Base-by-base conservation (phyloP, 2,888 invertebrate species). In the Acleris holmiana region DNA sequence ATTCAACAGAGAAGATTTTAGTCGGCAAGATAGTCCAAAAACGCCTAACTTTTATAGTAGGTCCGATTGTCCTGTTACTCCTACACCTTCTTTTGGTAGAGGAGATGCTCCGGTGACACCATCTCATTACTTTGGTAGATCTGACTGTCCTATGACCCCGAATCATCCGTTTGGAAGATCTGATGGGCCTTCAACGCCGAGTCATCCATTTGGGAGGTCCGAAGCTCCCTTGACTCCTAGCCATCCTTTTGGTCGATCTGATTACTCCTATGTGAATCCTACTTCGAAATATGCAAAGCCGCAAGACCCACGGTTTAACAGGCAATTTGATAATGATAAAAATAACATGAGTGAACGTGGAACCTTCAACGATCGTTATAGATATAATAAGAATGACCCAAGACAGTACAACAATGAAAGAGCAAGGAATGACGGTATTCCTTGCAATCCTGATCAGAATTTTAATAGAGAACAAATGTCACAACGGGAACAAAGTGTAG, bases 261-360 rank as follows among this genome's bases (percentile, higher is more conserved):
- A 77, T 58, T 63, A 70, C 66, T 58, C 66, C 13, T 69, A 67
- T 47, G 72, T 57, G 58, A 71, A 65, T 55, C 55, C 58, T 50
- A 18, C 62, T 64, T 21, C 67, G 60, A 76, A 73, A 50, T 79
- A 72, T 62, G 73, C 56, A 21, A 83, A 86, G 23, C 53, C 51
- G 8, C 68, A 68, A 70, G 89, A 88, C 76, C 87, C 86, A 7
- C 85, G 88, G 71, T 69, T 85, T 17, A 80, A 84, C 67, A 83
- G 88, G 79, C 79, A 69, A 68, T 68, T 75, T 23, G 86, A 88
- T 3, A 77, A 76, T 64, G 84, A 86, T 54, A 19, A 41, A 29
- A 71, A 70, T 18, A 67, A 63, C 72, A n/a, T 74, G 72, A 79
- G 73, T 65, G 84, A 84, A 50, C 76, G 73, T 53, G 68, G 69